Evolutionary conservation across 2,888 invertebrate genomes (phyloP).

Genomic region (Sipunculus nudus): DNA sequence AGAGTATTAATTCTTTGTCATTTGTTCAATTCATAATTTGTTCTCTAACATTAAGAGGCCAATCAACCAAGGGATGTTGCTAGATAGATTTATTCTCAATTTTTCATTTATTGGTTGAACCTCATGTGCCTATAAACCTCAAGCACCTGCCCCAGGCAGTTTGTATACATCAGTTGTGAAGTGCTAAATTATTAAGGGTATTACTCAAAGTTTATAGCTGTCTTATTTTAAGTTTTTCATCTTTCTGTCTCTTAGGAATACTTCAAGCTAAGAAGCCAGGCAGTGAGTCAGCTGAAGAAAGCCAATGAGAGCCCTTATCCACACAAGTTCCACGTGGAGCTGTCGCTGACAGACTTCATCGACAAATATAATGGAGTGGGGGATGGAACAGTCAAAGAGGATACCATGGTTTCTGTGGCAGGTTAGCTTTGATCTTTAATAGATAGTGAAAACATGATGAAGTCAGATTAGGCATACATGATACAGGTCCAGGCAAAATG

Average conservation of each 20-base stretch:
- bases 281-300: conserved; percentile 83
- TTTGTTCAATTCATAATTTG: too few species aligned
- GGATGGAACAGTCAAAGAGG: conserved; percentile 75
- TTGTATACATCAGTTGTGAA: too few species aligned
- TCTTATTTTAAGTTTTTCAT: conserved; percentile 12
- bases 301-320: conserved; percentile 88
- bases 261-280: conserved; percentile 83
- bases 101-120: too few species aligned
- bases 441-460: too few species aligned
- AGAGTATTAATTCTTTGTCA: too few species aligned
- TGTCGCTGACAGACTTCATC: conserved; percentile 88
- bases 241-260: conserved; percentile 72
- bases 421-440: too few species aligned
- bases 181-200: background rate
- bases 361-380: conserved; percentile 79
- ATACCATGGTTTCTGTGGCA: conserved; percentile 74
- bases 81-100: background rate
- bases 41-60: too few species aligned
- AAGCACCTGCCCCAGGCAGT: too few species aligned
- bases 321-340: conserved; percentile 94
- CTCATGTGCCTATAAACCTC: background rate
- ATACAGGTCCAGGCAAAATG: too few species aligned
- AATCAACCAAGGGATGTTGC: too few species aligned
- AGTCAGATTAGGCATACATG: too few species aligned
- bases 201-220: background rate